These are phyloP conservation scores for Agrilus biguttatus DNA, from an alignment of 2,888 invertebrate species.

Conservation along the genomic window DNA sequence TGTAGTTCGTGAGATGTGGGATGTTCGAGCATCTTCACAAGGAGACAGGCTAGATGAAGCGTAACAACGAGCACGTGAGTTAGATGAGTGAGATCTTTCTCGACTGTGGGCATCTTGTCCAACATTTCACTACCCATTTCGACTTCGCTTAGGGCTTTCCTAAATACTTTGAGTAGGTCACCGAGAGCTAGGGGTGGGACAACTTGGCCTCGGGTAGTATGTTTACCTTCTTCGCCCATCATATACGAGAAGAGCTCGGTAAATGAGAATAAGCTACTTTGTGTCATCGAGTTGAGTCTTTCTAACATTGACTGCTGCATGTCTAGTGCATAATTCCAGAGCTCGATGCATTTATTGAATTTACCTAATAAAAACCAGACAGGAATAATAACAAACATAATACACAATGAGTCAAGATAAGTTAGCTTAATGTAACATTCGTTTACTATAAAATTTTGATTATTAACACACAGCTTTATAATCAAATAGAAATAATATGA, in stretches of 20 bases:
- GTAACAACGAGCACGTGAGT: constrained; percentile 77
- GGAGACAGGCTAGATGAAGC: constrained; percentile 65
- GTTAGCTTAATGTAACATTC: no score
- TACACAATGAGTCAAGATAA: no score
- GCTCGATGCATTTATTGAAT: constrained; percentile 78
- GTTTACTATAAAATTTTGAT: no score
- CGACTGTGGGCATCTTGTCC: constrained; percentile 43
- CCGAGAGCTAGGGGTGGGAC: constrained; percentile 69
- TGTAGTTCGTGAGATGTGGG: constrained; percentile 19
- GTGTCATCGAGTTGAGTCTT: constrained; percentile 87
- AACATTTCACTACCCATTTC: constrained; percentile 48
- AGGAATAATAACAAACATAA: constrained; percentile 23
- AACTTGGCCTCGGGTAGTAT: constrained; percentile 41
- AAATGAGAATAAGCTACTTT: constrained; percentile 86
- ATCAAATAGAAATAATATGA: no score
- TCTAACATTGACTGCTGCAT: constrained; percentile 91
- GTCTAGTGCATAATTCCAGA: constrained; percentile 94
- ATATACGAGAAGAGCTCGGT: constrained; percentile 91
- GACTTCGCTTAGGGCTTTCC: constrained; percentile 66
- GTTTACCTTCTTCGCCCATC: constrained; percentile 72
- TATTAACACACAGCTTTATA: no score
- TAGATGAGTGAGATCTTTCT: constrained; percentile 61
- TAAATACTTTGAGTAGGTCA: constrained; percentile 72
- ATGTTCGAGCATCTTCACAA: constrained; percentile 48
- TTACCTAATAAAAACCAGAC: constrained; percentile 35